A percentile compares a stretch with the other conserved stretches of the same genome.
phyloP scores from a whole-genome alignment of 2,888 invertebrate species.

The Neria commutata region DNA sequence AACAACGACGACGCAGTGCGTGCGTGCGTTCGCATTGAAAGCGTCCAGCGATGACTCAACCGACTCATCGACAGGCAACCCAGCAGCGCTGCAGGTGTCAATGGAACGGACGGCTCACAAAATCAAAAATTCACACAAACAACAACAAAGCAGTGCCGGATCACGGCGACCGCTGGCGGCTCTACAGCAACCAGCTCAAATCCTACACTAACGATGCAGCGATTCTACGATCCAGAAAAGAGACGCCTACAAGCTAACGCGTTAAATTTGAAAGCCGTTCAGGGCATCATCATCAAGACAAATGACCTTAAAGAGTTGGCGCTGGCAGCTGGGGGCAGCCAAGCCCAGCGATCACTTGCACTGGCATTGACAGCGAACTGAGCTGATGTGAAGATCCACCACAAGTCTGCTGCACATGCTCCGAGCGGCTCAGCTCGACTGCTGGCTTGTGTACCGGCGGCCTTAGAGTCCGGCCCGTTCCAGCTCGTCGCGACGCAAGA shows the following conservation, averaged over 20 bases:
- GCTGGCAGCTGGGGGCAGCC: not conserved
- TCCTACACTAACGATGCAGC: not conserved
- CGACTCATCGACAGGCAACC: slow-evolving; percentile 10
- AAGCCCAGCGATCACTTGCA: too few relatives aligned
- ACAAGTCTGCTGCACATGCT: too few relatives aligned
- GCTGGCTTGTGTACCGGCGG: too few relatives aligned
- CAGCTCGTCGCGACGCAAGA: not conserved
- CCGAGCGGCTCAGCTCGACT: too few relatives aligned
- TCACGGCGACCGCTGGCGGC: too few relatives aligned
- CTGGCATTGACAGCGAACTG: not conserved
- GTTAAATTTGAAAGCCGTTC: slow-evolving; percentile 5
- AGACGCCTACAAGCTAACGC: not conserved
- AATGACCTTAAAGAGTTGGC: not conserved
- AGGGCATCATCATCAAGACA: slow-evolving; percentile 2
- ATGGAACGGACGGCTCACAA: slow-evolving; percentile 32
- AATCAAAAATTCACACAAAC: slow-evolving; percentile 7
- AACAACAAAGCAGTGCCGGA: slow-evolving; percentile 3
- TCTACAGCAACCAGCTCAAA: not conserved
- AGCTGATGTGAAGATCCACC: too few relatives aligned
- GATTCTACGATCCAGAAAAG: slow-evolving; percentile 7
- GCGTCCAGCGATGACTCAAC: slow-evolving; percentile 4
- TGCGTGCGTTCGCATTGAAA: too few relatives aligned
- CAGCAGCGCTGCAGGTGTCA: slow-evolving; percentile 46
- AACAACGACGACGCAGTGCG: not conserved
- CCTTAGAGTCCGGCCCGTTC: too few relatives aligned